Evolutionary conservation across 2,797 vertebrate species (phyloP).

Genomic region (Bryconaethiops microstoma): DNA sequence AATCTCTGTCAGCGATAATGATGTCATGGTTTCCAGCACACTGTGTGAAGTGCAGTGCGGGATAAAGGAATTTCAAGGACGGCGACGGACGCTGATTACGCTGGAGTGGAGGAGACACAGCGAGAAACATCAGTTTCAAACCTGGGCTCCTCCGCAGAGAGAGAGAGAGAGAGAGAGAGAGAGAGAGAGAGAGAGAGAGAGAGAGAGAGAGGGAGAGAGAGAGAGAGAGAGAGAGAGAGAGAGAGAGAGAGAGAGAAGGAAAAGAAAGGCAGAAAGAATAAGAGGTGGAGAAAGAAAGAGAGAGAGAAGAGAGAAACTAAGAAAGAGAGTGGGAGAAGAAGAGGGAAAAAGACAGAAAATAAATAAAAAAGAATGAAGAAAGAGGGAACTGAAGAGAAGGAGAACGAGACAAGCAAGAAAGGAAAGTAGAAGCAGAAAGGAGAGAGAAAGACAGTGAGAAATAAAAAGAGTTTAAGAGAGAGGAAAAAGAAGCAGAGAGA

Average conservation of each 20-base stretch:
- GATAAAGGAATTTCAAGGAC: slow-evolving; percentile 98
- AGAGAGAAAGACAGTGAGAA: slow-evolving; percentile 1
- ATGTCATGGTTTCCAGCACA: slow-evolving; percentile 95
- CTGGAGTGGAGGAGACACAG: slow-evolving; percentile 84
- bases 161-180: neutral
- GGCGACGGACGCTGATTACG: slow-evolving; percentile 87
- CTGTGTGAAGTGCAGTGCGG: slow-evolving; percentile 89
- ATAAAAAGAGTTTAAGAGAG: neutral
- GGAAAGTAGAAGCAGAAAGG: neutral
- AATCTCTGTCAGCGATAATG: slow-evolving; percentile 92
- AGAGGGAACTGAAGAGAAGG: neutral
- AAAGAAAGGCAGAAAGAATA: too few species aligned
- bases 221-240: slow-evolving; percentile 63
- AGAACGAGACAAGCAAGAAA: neutral
- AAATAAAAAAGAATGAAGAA: slow-evolving; percentile 46
- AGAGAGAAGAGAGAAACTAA: neutral
- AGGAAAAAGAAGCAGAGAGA: neutral
- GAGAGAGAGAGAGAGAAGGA: slow-evolving; percentile 66
- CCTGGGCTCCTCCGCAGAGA: slow-evolving; percentile 58
- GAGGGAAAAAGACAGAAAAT: slow-evolving; percentile 54
- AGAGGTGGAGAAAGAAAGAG: slow-evolving; percentile 54
- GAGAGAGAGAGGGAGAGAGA: neutral
- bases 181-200: neutral
- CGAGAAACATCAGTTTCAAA: slow-evolving; percentile 83
- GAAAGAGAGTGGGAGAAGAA: neutral